Percentiles rank a stretch among this genome's conserved stretches.
These are phyloP conservation scores for Andrena haemorrhoa DNA, from an alignment of 2,888 invertebrate species.

Conservation along the genomic window DNA sequence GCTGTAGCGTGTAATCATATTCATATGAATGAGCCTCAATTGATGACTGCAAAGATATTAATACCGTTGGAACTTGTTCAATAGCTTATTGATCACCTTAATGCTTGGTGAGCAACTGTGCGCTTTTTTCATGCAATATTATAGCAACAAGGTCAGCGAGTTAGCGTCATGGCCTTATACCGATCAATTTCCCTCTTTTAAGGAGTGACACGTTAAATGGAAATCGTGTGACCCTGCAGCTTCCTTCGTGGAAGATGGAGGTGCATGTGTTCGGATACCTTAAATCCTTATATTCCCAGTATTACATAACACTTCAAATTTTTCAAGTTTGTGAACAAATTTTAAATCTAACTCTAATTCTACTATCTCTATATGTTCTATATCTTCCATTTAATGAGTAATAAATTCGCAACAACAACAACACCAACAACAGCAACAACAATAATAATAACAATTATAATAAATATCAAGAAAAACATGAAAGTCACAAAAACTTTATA, in stretches of 20 bases:
- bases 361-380: no score
- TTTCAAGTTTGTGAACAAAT: no score
- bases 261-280: constrained; percentile 7
- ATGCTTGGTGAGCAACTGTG: constrained; percentile 18
- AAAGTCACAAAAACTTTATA: no score
- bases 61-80: background rate
- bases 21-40: constrained; percentile 10
- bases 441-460: no score
- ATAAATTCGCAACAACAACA: no score
- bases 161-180: background rate
- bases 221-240: constrained; percentile 11
- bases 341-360: no score
- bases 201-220: constrained; percentile 6
- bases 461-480: no score
- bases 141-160: constrained; percentile 28
- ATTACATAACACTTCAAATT: background rate
- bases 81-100: constrained; percentile 2
- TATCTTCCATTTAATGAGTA: no score
- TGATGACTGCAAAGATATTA: background rate
- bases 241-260: constrained; percentile 22
- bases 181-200: constrained; percentile 28
- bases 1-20: background rate
- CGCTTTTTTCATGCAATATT: constrained; percentile 11
- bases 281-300: constrained; percentile 38
- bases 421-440: no score